Conservation (phyloP, 53 echinoderm and acorn worm genomes). For the Temnopleurus reevesii region DNA sequence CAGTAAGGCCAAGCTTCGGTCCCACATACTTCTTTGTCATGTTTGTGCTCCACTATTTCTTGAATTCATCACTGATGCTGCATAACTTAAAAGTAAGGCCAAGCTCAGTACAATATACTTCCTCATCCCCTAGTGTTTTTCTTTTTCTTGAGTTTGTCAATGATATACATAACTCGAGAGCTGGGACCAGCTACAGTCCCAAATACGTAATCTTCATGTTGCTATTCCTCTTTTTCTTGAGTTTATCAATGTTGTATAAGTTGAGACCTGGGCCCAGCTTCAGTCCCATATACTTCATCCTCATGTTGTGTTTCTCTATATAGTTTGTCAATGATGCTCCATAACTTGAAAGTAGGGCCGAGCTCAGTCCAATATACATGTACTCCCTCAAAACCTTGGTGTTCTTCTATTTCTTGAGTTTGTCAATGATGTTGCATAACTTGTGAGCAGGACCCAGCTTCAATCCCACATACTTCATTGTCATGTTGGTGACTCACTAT, state of each 20-base stretch:
- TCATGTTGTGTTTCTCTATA: no score
- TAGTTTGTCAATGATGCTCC: no score
- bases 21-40: constrained; percentile 69
- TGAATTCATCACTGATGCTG: background rate
- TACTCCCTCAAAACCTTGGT: constrained; percentile 87
- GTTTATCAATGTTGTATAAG: no score
- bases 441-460: no score
- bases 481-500: no score
- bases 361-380: constrained; percentile 95
- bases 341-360: no score
- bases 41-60: background rate
- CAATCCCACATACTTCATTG: no score
- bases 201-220: constrained; percentile 99
- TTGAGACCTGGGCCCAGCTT: no score
- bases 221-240: no score
- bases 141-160: constrained; percentile 84
- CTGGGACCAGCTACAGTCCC: constrained; percentile 96
- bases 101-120: constrained; percentile 94
- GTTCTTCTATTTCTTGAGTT: constrained; percentile 66
- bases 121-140: constrained; percentile 76
- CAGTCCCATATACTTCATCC: no score
- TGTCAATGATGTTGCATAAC: constrained; percentile 92
- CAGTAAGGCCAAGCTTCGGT: no score
- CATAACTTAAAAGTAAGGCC: constrained; percentile 92
- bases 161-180: constrained; percentile 92